phyloP scores from a whole-genome alignment of 2,797 vertebrate species.

The Propithecus deckenii region DNA sequence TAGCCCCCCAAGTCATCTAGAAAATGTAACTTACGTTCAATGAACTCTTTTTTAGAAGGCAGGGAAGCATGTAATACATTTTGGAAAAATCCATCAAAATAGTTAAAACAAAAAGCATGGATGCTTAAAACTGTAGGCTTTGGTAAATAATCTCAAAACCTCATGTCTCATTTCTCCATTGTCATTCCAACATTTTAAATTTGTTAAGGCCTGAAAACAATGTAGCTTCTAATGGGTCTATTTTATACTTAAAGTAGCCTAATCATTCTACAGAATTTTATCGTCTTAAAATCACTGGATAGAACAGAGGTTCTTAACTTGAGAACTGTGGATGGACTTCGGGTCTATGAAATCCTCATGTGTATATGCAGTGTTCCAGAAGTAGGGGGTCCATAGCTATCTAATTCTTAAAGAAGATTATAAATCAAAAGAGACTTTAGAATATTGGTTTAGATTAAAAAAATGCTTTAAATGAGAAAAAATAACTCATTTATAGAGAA shows the following conservation, averaged over 20 bases:
- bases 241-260: neutral
- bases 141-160: slow-evolving; percentile 26
- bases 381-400: neutral
- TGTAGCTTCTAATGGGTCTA: neutral
- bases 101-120: slow-evolving; percentile 63
- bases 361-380: neutral
- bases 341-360: neutral
- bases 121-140: slow-evolving; percentile 50
- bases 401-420: neutral
- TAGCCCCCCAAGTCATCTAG: slow-evolving; percentile 41
- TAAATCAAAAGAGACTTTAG: neutral
- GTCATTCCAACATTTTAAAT: slow-evolving; percentile 16
- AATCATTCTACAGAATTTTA: neutral
- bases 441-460: slow-evolving; percentile 27
- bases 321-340: neutral
- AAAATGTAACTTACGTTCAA: slow-evolving; percentile 69
- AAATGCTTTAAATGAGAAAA: slow-evolving; percentile 52
- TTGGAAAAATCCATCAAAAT: slow-evolving; percentile 74
- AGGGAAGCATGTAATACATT: slow-evolving; percentile 71
- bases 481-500: slow-evolving; percentile 26
- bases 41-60: slow-evolving; percentile 73
- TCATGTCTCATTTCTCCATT: neutral
- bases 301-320: neutral
- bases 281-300: neutral
- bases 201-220: slow-evolving; percentile 39